Conservation (phyloP, 2,113 vertebrate genomes). For the Tachysurus fulvidraco region DNA sequence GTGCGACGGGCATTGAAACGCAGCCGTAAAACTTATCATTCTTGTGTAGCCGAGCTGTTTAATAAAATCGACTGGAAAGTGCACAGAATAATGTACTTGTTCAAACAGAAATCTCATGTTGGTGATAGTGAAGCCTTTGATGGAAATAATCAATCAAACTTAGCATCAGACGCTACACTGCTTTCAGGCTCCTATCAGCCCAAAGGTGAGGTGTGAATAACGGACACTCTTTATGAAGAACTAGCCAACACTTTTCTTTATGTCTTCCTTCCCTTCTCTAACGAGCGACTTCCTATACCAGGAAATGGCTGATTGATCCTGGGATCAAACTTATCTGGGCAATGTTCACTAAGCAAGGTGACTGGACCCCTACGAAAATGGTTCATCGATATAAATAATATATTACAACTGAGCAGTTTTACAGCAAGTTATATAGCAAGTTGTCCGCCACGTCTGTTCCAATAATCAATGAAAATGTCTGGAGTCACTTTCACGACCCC, state of each 20-base stretch:
- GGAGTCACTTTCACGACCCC: fast-evolving
- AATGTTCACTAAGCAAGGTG: not conserved
- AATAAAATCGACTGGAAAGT: not conserved
- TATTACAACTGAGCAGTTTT: not conserved
- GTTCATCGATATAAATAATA: not conserved
- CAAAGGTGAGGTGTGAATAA: not conserved
- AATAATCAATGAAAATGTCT: not conserved
- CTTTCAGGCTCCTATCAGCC: not conserved
- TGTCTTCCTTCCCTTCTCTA: conserved; percentile 14
- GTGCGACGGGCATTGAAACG: not conserved
- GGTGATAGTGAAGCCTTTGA: not conserved
- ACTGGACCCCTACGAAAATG: not conserved
- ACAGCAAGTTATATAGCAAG: not conserved
- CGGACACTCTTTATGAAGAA: not conserved
- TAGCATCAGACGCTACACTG: not conserved
- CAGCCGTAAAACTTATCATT: not conserved
- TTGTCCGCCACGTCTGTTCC: not conserved
- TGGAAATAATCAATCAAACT: not conserved
- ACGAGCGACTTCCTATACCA: conserved; percentile 39
- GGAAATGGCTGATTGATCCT: conserved; percentile 19
- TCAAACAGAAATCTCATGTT: not conserved
- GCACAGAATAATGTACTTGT: not conserved
- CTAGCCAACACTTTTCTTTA: not conserved
- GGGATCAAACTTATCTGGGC: conserved; percentile 20
- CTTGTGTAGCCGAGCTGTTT: not conserved